Conservation (phyloP, 2,888 invertebrate genomes). For the Apotomis capreana region DNA sequence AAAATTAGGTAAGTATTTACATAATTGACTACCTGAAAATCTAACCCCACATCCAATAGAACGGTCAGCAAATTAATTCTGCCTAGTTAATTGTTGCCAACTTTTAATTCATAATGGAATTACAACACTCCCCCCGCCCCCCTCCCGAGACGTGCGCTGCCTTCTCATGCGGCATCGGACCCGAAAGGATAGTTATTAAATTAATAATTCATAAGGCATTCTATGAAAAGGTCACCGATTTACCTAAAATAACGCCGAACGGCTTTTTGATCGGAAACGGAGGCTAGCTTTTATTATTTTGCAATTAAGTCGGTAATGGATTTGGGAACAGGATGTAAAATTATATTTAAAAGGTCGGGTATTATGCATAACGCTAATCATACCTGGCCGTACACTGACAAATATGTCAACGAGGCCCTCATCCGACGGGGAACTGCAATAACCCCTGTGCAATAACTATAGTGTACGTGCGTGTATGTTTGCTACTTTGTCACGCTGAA, state of each 20-base stretch:
- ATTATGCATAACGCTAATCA: too few relatives aligned
- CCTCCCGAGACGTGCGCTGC: slow-evolving; percentile 5
- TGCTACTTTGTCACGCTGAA: too few relatives aligned
- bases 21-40: not conserved
- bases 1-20: not conserved
- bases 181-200: slow-evolving; percentile 34
- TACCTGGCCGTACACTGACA: too few relatives aligned
- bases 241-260: slow-evolving; percentile 12
- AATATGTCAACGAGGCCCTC: too few relatives aligned
- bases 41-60: too few relatives aligned
- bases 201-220: slow-evolving; percentile 36
- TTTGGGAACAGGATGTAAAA: not conserved
- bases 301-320: slow-evolving; percentile 6
- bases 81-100: slow-evolving; percentile 24
- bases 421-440: too few relatives aligned
- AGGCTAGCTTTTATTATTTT: slow-evolving; percentile 13
- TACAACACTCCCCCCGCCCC: slow-evolving; percentile 5
- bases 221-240: slow-evolving; percentile 12
- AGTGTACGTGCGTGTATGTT: too few relatives aligned
- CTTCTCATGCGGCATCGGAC: not conserved
- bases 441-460: too few relatives aligned
- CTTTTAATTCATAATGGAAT: slow-evolving; percentile 38
- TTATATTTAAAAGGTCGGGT: too few relatives aligned
- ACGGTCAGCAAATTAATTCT: slow-evolving; percentile 11
- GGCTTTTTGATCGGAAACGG: slow-evolving; percentile 15